Base-by-base conservation (phyloP, 2,797 vertebrate species). In the Novumbra hubbsi region DNA sequence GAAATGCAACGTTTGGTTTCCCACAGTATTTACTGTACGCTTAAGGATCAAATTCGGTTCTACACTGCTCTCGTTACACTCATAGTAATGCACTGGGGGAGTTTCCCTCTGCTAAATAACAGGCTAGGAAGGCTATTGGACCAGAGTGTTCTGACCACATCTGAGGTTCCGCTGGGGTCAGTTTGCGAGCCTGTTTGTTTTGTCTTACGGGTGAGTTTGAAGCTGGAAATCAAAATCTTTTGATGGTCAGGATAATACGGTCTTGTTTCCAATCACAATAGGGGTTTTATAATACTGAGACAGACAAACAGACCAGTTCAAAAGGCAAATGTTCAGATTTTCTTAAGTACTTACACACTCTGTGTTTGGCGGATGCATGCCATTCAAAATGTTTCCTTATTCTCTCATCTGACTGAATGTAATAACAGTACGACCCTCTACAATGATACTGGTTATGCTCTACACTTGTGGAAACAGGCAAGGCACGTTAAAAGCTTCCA, bases 101-200 rank as follows among this genome's bases (percentile, higher is more conserved):
- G 27, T 28, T 49, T 30, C 49, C 49, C 45, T 15, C 41, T 14
- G 21, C 38, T 28, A 27, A 28, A 69, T 28, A 64, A 64, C 62
- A 64, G 27, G 28, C 28, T 64, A 15, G 27, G 62, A 5, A 30
- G 62, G 14, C 24, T 64, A 32, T 11, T 71, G 60, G 45, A 60
- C 74, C 63, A 50, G 24, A 27, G 55, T 48, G 75, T 70, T 28
- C 24, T 19, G 1, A 34, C 84, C 83, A 84, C 83, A 86, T 82
- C 75, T 71, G 80, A 83, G 76, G 76, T 74, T 73, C 80, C 81
- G 79, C 78, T 70, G 45, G 77, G 84, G 74, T 85, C 81, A 73
- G 19, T 68, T 30, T 21, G 24, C n/a, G 77, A 81, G 73, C 74
- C 72, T 75, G 76, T 75, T 83, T 80, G 3, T 74, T 86, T 75